phyloP scores from a whole-genome alignment of 2,888 invertebrate genomes.

The Tridacna crocea region DNA sequence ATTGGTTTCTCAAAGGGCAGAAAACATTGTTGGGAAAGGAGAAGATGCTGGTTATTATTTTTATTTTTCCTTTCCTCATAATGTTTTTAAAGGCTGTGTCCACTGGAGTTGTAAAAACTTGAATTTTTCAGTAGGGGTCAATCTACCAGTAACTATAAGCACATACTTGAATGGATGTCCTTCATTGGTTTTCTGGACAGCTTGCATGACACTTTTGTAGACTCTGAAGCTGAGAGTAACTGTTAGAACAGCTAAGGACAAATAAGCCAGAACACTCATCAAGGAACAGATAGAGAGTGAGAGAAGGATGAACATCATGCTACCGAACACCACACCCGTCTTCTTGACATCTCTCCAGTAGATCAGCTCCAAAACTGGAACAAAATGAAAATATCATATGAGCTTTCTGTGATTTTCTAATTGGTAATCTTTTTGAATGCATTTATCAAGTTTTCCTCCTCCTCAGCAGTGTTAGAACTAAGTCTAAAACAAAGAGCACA shows the following conservation, averaged over 20 bases:
- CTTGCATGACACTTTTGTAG: slow-evolving; percentile 97
- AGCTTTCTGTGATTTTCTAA: neutral
- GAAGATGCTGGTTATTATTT: too few relatives aligned
- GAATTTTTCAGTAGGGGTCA: neutral
- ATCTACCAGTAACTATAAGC: neutral
- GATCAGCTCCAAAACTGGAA: slow-evolving; percentile 92
- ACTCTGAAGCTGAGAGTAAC: slow-evolving; percentile 97
- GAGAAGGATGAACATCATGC: slow-evolving; percentile 93
- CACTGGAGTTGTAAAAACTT: too few relatives aligned
- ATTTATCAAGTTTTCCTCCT: too few relatives aligned
- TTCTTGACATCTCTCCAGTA: slow-evolving; percentile 99
- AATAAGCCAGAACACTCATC: slow-evolving; percentile 97
- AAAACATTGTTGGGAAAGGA: too few relatives aligned
- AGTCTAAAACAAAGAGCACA: too few relatives aligned
- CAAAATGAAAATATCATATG: neutral
- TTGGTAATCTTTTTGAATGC: neutral
- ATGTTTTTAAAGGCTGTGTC: too few relatives aligned
- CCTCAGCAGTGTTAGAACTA: too few relatives aligned
- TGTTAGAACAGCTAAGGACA: slow-evolving; percentile 92
- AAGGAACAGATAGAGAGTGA: slow-evolving; percentile 97
- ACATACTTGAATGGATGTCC: slow-evolving; percentile 99
- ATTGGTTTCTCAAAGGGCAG: too few relatives aligned
- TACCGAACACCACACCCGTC: slow-evolving; percentile 96
- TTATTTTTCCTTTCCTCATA: too few relatives aligned
- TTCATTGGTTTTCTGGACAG: slow-evolving; percentile 96